Percentiles rank a stretch among this genome's conserved stretches.
phyloP scores from a whole-genome alignment of 2,888 invertebrate species.

The Alcis repandata region DNA sequence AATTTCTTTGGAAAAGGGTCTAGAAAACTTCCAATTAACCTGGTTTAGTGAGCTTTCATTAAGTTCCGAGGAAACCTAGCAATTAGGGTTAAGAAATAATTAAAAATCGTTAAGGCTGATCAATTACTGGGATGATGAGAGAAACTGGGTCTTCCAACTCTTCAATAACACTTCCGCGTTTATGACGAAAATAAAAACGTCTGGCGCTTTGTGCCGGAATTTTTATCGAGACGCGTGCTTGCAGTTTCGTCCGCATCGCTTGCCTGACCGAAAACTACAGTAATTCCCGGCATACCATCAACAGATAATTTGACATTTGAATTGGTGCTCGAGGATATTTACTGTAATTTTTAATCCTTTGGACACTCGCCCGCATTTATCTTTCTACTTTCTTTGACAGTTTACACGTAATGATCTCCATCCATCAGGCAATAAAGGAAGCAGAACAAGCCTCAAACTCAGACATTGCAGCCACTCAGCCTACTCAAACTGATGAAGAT shows the following conservation, averaged over 20 bases:
- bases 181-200: conserved; percentile 36
- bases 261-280: neutral
- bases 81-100: conserved; percentile 51
- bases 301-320: neutral
- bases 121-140: conserved; percentile 27
- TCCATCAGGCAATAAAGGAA: too few species aligned
- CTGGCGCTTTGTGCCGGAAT: conserved; percentile 33
- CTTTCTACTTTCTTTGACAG: too few species aligned
- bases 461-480: too few species aligned
- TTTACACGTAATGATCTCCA: too few species aligned
- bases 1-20: conserved; percentile 41
- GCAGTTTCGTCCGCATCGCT: conserved; percentile 33
- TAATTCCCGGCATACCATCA: neutral
- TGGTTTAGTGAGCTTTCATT: conserved; percentile 50
- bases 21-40: conserved; percentile 61
- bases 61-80: conserved; percentile 49
- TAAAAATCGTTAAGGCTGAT: conserved; percentile 46
- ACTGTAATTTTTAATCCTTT: too few species aligned
- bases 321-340: neutral
- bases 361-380: too few species aligned
- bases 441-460: too few species aligned
- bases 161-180: conserved; percentile 44
- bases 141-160: conserved; percentile 44
- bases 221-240: conserved; percentile 38
- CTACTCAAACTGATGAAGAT: too few species aligned